Percentiles rank a stretch among this genome's conserved stretches.
phyloP scores from a whole-genome alignment of 2,797 vertebrate genomes.

The Eulemur mongoz region DNA sequence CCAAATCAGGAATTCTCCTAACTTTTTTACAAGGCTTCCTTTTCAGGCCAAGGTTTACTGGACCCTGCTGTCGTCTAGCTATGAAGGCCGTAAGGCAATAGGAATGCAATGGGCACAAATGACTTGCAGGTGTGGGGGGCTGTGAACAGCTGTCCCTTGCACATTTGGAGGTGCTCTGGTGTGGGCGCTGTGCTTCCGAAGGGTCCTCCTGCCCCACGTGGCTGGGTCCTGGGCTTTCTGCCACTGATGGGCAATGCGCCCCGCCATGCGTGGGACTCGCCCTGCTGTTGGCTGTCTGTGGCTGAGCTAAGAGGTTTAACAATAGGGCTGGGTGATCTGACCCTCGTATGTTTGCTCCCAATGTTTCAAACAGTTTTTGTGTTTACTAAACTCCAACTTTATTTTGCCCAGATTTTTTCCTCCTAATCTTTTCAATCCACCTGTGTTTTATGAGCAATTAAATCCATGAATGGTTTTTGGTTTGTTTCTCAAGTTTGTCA shows the following conservation, averaged over 20 bases:
- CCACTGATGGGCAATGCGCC: rapidly evolving
- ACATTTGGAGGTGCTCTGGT: rapidly evolving
- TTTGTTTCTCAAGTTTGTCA: conserved; percentile 8
- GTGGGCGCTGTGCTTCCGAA: background rate
- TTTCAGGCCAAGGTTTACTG: background rate
- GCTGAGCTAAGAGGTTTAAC: background rate
- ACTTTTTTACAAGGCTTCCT: background rate
- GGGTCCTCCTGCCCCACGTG: rapidly evolving
- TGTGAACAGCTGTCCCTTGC: background rate
- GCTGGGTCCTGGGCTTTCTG: background rate
- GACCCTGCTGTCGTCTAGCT: background rate
- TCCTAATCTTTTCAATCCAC: conserved; percentile 41
- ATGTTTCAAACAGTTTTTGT: background rate
- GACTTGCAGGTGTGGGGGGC: background rate
- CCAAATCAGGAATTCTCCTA: background rate
- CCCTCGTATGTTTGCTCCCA: background rate
- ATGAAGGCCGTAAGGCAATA: background rate
- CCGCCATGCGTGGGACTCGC: rapidly evolving
- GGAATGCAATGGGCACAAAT: background rate
- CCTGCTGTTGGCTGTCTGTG: background rate
- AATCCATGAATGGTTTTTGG: background rate
- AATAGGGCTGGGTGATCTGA: background rate
- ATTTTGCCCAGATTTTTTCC: background rate
- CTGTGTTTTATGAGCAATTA: conserved; percentile 43
- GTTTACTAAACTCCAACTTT: background rate